These are phyloP conservation scores for Protomyctophum bolini DNA, from an alignment of 2,113 vertebrate species.

Conservation along the genomic window DNA sequence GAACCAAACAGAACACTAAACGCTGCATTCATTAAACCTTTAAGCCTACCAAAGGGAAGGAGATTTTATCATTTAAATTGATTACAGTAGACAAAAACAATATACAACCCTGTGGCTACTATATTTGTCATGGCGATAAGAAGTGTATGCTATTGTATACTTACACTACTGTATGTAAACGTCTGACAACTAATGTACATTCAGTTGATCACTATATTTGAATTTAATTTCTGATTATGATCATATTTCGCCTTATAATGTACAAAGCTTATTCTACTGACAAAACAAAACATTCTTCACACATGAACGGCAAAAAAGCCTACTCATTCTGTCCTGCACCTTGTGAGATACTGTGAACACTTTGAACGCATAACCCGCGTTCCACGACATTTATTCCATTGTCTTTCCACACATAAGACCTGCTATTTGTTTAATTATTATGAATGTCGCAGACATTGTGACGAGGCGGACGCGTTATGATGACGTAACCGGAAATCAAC, in stretches of 20 bases:
- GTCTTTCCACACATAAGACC: too few species aligned
- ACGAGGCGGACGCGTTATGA: too few species aligned
- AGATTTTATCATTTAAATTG: constrained; percentile 32
- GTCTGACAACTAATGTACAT: background rate
- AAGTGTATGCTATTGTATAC: constrained; percentile 17
- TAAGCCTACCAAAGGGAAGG: background rate
- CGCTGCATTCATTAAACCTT: constrained; percentile 21
- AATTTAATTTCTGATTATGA: background rate
- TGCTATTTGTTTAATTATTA: too few species aligned
- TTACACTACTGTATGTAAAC: constrained; percentile 13
- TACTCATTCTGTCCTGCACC: background rate
- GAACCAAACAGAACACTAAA: constrained; percentile 18
- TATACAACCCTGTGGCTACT: constrained; percentile 5
- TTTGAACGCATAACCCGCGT: too few species aligned
- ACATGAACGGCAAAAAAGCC: background rate
- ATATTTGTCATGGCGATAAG: constrained; percentile 18
- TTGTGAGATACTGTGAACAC: background rate
- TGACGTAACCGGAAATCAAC: too few species aligned
- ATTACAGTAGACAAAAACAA: constrained; percentile 27
- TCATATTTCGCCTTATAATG: background rate
- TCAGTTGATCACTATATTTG: background rate
- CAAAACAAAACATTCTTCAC: background rate
- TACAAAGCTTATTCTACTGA: background rate
- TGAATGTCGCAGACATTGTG: too few species aligned
- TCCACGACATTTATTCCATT: too few species aligned